Evolutionary conservation across 2,888 invertebrate genomes (phyloP).

Genomic region (Drosophila colorata): DNA sequence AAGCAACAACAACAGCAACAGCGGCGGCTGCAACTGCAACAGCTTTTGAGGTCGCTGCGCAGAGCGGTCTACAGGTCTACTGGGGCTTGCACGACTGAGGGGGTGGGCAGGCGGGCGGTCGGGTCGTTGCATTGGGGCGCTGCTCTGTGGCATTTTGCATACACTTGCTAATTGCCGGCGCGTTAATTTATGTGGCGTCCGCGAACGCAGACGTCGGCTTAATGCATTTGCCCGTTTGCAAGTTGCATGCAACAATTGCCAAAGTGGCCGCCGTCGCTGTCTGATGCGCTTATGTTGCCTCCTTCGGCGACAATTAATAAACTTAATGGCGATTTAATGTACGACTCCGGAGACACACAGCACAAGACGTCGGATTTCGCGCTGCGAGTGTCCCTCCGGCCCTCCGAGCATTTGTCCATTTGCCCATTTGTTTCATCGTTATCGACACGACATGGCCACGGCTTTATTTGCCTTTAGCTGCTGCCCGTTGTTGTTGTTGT

Average conservation of each 20-base stretch:
- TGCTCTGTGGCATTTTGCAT: slow-evolving; percentile 71
- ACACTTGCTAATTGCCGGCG: slow-evolving; percentile 80
- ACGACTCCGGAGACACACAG: slow-evolving; percentile 36
- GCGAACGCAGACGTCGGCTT: slow-evolving; percentile 55
- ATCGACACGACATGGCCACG: slow-evolving; percentile 72
- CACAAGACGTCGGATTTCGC: slow-evolving; percentile 25
- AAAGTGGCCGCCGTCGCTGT: slow-evolving; percentile 29
- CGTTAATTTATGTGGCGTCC: slow-evolving; percentile 81
- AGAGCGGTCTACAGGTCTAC: slow-evolving; percentile 40
- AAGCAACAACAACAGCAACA: slow-evolving; percentile 41
- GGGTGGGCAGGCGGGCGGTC: background rate
- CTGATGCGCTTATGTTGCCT: slow-evolving; percentile 59
- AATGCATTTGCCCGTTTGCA: slow-evolving; percentile 66
- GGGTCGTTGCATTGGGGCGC: slow-evolving; percentile 10
- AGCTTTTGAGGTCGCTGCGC: slow-evolving; percentile 63
- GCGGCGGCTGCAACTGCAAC: slow-evolving; percentile 29
- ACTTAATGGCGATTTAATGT: slow-evolving; percentile 81
- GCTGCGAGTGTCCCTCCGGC: background rate
- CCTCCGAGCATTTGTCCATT: slow-evolving; percentile 11
- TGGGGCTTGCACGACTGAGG: slow-evolving; percentile 18
- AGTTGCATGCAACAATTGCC: slow-evolving; percentile 73
- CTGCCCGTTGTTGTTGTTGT: slow-evolving; percentile 23
- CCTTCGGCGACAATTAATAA: slow-evolving; percentile 77
- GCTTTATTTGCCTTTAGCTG: slow-evolving; percentile 58
- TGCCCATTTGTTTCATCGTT: slow-evolving; percentile 44